Evolutionary conservation across 2,888 invertebrate genomes (phyloP), one percentile per base, ranked within the genome.

Genomic region (Acleris sparsana): DNA sequence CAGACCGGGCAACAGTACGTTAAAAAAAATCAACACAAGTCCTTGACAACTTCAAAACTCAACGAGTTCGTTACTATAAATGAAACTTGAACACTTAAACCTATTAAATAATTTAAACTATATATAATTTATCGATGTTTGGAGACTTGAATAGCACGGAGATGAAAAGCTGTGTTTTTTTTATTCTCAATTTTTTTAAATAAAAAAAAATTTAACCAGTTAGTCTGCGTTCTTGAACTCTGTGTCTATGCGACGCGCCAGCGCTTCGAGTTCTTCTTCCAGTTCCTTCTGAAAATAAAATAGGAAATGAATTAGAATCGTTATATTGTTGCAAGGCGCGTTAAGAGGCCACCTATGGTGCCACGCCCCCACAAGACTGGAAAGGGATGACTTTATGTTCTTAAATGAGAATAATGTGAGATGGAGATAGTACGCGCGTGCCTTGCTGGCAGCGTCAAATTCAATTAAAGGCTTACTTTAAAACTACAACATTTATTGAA

Each of bases 161-260:
- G 46, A 46, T 25, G 44, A n/a, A 2, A 44, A 44, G 6, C 3
- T 44, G n/a, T 17, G 16, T 3, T 2, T 46, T n/a, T 25, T 33
- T n/a, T 46, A 17, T 44, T 44, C 46, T 17, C 44, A 16, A 13
- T 13, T 44, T 13, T 44, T 17, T 46, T 17, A 17, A 17, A 46
- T 17, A 46, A 46, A n/a, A 46, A 17, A 46, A 2, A 17, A 5
- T 2, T 9, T 9, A 39, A 39, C 39, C 39, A 46, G 3, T 76
- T 80, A 87, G 69, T 89, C 89, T 0, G 84, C 78, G 68, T 77
- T 86, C 71, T 88, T 83, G 73, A 88, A 87, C 68, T 89, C 89
- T 0, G 89, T 88, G 69, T 86, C 86, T 68, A 91, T 88, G n/a
- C 88, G 85, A 33, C 86, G 83, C 69, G 88, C 88, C 17, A 91